Base-by-base conservation (phyloP, 2,888 invertebrate species). In the Zeuzera pyrina region DNA sequence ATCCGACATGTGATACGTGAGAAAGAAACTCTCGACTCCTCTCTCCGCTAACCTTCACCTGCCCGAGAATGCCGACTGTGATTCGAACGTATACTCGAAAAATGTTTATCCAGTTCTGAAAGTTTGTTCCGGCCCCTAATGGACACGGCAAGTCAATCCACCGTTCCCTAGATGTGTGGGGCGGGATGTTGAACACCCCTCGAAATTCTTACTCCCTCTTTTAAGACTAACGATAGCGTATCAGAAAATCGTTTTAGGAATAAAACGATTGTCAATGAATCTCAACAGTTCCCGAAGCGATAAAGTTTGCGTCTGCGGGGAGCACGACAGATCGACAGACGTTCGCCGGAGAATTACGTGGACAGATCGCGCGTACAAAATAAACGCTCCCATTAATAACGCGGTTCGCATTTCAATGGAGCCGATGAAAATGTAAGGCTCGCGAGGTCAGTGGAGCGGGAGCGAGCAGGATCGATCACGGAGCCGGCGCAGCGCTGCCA, bases 241-340 rank as follows among this genome's bases (percentile, higher is more conserved):
- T 44, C 52, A 43, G 41, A 45, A 49, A 56, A 58, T 48, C 52
- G 47, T 43, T 49, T 52, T 47, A 47, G 44, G 48, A 50, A 49
- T 45, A 53, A 50, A 49, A 45, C 46, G 49, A 47, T 41, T 41
- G 45, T 44, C 56, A 45, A 60, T 62, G 64, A 56, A 64, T 64
- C 63, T 56, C 49, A 44, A 57, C 51, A 65, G 47, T 60, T 58
- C 39, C 22, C 41, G 30, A 39, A 41, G 38, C 45, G 49, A 57
- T 52, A 48, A 60, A 58, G 47, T 61, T 59, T 40, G 38, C 31
- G n/a, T 35, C 39, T 41, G 39, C 33, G 23, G 39, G 38, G 40
- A 38, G 45, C 39, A 45, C 35, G 42, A 47, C 49, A 41, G 45
- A 47, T 52, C 42, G 37, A 38, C 36, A 13, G 28, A 29, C 34